Percentiles rank a stretch among this genome's conserved stretches.
Evolutionary conservation across 92 coral and sea anemone genomes (phyloP).

Genomic region (Porites cylindrica): DNA sequence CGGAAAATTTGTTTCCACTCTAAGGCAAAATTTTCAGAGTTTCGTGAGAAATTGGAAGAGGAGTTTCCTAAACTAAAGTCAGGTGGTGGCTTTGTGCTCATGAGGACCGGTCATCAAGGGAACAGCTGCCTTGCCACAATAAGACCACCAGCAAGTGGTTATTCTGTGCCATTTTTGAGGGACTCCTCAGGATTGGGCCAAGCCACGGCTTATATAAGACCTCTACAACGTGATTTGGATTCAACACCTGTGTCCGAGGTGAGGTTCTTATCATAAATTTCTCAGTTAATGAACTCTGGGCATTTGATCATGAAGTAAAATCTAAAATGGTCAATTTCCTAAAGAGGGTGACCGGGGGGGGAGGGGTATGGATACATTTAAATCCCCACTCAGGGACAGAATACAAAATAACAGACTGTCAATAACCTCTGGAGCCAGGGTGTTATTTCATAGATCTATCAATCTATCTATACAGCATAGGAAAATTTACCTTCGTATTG

Average conservation of each 20-base stretch:
- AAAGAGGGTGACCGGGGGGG: too few relatives aligned
- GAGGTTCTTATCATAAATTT: conserved; percentile 4
- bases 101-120: conserved; percentile 31
- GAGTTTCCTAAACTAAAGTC: conserved; percentile 49
- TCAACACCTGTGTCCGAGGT: conserved; percentile 26
- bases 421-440: too few relatives aligned
- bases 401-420: too few relatives aligned
- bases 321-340: too few relatives aligned
- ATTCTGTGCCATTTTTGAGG: conserved; percentile 50
- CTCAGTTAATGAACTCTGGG: too few relatives aligned
- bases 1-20: conserved; percentile 60
- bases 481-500: too few relatives aligned
- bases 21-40: conserved; percentile 41
- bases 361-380: too few relatives aligned
- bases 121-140: conserved; percentile 20
- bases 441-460: too few relatives aligned
- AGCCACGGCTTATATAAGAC: conserved; percentile 56
- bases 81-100: conserved; percentile 50
- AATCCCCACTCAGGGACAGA: too few relatives aligned
- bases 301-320: too few relatives aligned
- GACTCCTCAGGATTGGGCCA: conserved; percentile 55
- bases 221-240: conserved; percentile 52
- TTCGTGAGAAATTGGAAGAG: conserved; percentile 31
- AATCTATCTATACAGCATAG: too few relatives aligned
- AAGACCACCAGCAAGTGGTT: conserved; percentile 51